Base-by-base conservation (phyloP, 1,140 invertebrate genomes). In the Rhizoglyphus robini region DNA sequence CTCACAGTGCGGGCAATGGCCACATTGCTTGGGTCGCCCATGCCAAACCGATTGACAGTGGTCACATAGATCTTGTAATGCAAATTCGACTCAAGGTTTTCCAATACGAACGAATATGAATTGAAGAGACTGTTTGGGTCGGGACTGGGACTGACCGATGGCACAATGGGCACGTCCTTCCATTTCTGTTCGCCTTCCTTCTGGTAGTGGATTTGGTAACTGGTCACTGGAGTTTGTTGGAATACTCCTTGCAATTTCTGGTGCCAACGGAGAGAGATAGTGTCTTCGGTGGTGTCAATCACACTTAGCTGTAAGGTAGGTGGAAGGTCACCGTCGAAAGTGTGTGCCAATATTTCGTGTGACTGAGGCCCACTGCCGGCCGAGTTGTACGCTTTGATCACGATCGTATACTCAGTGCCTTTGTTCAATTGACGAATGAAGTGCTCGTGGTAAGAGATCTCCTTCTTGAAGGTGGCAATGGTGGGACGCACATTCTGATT, bases 361-460 rank as follows among this genome's bases (percentile, higher is more conserved):
- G 72, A 73, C 18, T 64, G 54, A 27, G 69, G 69, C 11, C 72
- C 72, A 63, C 66, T 68, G 13, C 72, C 72, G 5, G 68, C 70
- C 4, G 67, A 65, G 46, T 73, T 73, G 48, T 66, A 69, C 4
- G 72, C 70, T 60, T 69, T 69, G 1, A 73, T 69, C 1, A 73
- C 66, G 60, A 73, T 68, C 15, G 63, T 65, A 61, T 73, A 73
- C 34, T 70, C 68, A 15, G 69, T 72, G n/a, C 67, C 72, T 49
- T 68, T 70, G 3, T 66, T 25, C 0, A 74, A 59, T 20, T 66
- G 59, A 4, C 66, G 69, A 3, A 74, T 41, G 60, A 72, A 67
- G 27, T 70, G 67, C 32, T 73, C 71, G 47, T 72, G 68, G 23
- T 46, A 59, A 25, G 63, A 20, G 13, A 60, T 60, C 58, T 60